A percentile compares a stretch with the other conserved stretches of the same genome.
These are phyloP conservation scores for Oryzias dopingdopingensis DNA, from an alignment of 2,797 vertebrate genomes.

Conservation along the genomic window DNA sequence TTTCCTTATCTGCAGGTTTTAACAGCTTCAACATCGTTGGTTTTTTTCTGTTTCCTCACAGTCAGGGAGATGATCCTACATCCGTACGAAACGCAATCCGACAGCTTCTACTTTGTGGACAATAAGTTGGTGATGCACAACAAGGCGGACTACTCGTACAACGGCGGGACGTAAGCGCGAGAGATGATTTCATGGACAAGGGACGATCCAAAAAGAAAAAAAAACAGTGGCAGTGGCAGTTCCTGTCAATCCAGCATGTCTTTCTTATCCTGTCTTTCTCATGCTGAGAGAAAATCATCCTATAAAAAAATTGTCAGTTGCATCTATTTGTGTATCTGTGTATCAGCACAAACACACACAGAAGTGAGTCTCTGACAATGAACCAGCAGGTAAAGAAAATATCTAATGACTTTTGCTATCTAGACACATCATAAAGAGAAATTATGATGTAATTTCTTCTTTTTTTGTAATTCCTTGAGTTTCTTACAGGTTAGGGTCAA, in stretches of 20 bases:
- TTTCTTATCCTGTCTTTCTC: slow-evolving; percentile 26
- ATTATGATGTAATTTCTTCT: slow-evolving; percentile 36
- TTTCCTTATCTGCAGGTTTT: neutral
- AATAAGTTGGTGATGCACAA: slow-evolving; percentile 99
- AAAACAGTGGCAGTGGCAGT: slow-evolving; percentile 32
- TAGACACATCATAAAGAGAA: slow-evolving; percentile 19
- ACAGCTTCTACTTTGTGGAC: slow-evolving; percentile 99
- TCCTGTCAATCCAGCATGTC: slow-evolving; percentile 27
- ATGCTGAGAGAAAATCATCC: slow-evolving; percentile 10
- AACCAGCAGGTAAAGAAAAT: slow-evolving; percentile 48
- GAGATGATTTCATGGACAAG: slow-evolving; percentile 35
- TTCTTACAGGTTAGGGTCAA: slow-evolving; percentile 33
- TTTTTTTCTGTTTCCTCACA: slow-evolving; percentile 56
- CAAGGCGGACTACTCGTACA: slow-evolving; percentile 99
- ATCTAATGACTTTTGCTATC: slow-evolving; percentile 24
- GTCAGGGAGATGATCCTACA: slow-evolving; percentile 95
- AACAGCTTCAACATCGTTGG: slow-evolving; percentile 11
- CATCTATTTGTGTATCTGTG: slow-evolving; percentile 28
- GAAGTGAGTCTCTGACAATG: slow-evolving; percentile 25
- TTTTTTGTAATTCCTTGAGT: slow-evolving; percentile 16
- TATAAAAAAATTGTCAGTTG: slow-evolving; percentile 17
- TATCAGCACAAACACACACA: slow-evolving; percentile 29
- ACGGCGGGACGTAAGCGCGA: slow-evolving; percentile 82
- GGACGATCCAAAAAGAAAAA: slow-evolving; percentile 13
- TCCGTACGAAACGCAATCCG: slow-evolving; percentile 95